These are phyloP conservation scores for Lethocerus indicus DNA, from an alignment of 1,140 invertebrate species.

Conservation along the genomic window DNA sequence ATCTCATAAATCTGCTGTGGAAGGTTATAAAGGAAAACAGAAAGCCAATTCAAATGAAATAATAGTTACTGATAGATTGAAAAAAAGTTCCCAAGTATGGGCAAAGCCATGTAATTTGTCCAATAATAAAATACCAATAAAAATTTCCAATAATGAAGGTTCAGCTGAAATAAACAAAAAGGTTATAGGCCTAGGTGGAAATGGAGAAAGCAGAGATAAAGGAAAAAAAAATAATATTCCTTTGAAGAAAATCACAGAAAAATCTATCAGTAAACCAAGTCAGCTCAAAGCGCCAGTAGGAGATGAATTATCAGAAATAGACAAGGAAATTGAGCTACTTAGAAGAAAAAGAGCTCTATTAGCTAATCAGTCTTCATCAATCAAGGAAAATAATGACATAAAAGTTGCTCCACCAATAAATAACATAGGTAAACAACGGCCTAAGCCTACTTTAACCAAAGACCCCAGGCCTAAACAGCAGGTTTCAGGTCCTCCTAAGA, in stretches of 20 bases:
- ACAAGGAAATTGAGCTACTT: constrained; percentile 10
- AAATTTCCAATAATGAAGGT: not conserved
- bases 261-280: not conserved
- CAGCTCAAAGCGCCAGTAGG: not conserved
- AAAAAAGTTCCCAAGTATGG: constrained; percentile 18
- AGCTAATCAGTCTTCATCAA: too few species aligned
- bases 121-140: constrained; percentile 3
- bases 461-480: too few species aligned
- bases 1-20: too few species aligned
- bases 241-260: not conserved
- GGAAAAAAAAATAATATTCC: not conserved
- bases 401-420: too few species aligned
- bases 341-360: constrained; percentile 8
- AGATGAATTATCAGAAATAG: constrained; percentile 4
- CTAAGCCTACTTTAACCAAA: too few species aligned
- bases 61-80: constrained; percentile 12
- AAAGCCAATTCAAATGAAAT: too few species aligned
- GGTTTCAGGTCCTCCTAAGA: too few species aligned
- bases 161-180: not conserved
- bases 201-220: not conserved
- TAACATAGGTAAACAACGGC: too few species aligned
- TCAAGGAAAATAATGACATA: too few species aligned
- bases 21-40: too few species aligned
- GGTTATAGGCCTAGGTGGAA: not conserved
- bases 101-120: constrained; percentile 12